Evolutionary conservation across 2,888 invertebrate species (phyloP), one percentile per base, ranked within the genome.

Genomic region (Cataglyphis albicans): DNA sequence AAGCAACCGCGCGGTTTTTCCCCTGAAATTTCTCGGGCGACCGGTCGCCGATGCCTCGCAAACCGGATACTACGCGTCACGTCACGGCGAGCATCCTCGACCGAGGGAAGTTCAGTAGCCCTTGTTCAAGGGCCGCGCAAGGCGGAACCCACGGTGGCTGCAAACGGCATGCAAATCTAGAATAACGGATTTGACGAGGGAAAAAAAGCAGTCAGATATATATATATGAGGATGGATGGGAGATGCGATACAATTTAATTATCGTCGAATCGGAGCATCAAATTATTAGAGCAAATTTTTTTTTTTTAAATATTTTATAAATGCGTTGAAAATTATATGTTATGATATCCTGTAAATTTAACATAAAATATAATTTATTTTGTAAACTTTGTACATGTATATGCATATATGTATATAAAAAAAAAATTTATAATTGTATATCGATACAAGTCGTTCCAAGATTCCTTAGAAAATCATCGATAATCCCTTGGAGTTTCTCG

Each of bases 11-110:
- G 61, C 9, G 68, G 76, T 87, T 87, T 89, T 90, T 90, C 84
- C 67, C 25, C 70, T 29, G 48, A 83, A 88, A 88, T 91, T 90
- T 89, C 91, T 85, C 72, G 25, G 78, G 90, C 88, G 91, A 92
- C 81, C 70, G 83, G 52, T 65, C 67, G 82, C 85, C 83, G 87
- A 87, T 88, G 86, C 82, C 80, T 85, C 84, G 86, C 75, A 86
- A 90, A 90, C 87, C 83, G 86, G 85, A 86, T 25, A 25, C 25
- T 88, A 86, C 84, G 72, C 84, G 82, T 89, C 87, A 87, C 82
- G 83, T 87, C 83, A 84, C 65, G 48, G 21, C 70, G 57, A 82
- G 84, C 75, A 84, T 86, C 61, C 67, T 65, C 68, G 25, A 52
- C 35, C 57, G 82, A 82, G 82, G 81, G 87, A 89, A 67, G 84